These are phyloP conservation scores for Epinotia bilunana DNA, from an alignment of 2,888 invertebrate species.

Conservation along the genomic window DNA sequence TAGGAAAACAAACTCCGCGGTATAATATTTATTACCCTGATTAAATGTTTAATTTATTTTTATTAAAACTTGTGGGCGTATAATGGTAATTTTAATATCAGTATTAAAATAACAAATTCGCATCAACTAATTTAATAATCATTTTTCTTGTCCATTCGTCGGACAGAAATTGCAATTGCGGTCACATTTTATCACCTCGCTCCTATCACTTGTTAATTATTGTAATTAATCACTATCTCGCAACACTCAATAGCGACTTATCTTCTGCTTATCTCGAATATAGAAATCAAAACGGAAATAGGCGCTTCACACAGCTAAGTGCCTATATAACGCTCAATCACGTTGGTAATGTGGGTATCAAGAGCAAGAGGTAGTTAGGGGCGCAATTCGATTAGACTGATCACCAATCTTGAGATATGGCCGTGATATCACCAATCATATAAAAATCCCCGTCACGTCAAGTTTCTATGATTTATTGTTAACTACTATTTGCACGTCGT, in stretches of 20 bases:
- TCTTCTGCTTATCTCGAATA: slow-evolving; percentile 28
- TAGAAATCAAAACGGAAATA: slow-evolving; percentile 26
- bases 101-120: slow-evolving; percentile 1
- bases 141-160: not conserved
- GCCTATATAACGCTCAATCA: slow-evolving; percentile 2
- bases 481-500: too few species aligned
- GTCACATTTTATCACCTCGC: slow-evolving; percentile 26
- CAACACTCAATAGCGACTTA: slow-evolving; percentile 21
- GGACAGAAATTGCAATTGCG: slow-evolving; percentile 15
- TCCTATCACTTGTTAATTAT: slow-evolving; percentile 24
- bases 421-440: too few species aligned
- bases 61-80: slow-evolving; percentile 5
- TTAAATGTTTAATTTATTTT: too few species aligned
- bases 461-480: too few species aligned
- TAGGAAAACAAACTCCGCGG: not conserved
- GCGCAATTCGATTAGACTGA: too few species aligned
- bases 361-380: not conserved
- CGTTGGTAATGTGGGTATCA: not conserved
- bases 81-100: not conserved
- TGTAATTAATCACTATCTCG: slow-evolving; percentile 15
- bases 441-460: too few species aligned
- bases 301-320: not conserved
- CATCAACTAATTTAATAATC: slow-evolving; percentile 5
- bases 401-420: too few species aligned
- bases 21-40: not conserved